Conservation (phyloP, 2,888 invertebrate species). For the Xestia rhomboidea region DNA sequence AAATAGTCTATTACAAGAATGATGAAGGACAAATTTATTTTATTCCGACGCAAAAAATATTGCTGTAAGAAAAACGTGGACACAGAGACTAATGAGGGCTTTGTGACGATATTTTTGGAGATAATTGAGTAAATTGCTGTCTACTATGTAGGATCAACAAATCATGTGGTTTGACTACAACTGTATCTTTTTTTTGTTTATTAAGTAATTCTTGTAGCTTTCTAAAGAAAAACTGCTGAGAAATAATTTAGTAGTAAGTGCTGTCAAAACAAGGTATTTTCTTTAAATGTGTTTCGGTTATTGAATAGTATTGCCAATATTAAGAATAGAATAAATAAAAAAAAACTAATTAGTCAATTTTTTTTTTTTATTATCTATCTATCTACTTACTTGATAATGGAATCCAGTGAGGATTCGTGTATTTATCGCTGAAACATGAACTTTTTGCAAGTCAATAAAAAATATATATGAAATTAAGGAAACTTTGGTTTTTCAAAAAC, state of each 20-base stretch:
- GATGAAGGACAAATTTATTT: constrained; percentile 11
- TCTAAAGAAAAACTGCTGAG: constrained; percentile 19
- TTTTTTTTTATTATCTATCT: no score
- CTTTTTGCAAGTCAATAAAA: no score
- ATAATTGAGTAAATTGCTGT: constrained; percentile 51
- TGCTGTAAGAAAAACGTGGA: constrained; percentile 22
- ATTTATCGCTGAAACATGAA: no score
- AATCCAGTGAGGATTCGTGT: no score
- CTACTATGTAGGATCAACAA: constrained; percentile 28
- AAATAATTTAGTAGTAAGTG: neutral
- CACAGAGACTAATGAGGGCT: constrained; percentile 36
- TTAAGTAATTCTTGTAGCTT: neutral
- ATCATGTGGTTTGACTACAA: constrained; percentile 9
- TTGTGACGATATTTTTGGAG: constrained; percentile 29
- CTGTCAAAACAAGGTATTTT: neutral
- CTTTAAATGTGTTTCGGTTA: neutral
- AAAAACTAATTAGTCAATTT: no score
- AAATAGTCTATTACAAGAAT: constrained; percentile 1
- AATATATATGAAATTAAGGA: no score
- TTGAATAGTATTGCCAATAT: neutral
- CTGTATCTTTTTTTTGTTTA: constrained; percentile 5
- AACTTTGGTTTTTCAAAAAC: no score
- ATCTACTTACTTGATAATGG: no score
- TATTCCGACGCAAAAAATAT: constrained; percentile 32
- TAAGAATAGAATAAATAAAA: neutral